Evolutionary conservation across 1,140 invertebrate species (phyloP), one percentile per base, ranked within the genome.

Genomic region (Camponotus vicinus): DNA sequence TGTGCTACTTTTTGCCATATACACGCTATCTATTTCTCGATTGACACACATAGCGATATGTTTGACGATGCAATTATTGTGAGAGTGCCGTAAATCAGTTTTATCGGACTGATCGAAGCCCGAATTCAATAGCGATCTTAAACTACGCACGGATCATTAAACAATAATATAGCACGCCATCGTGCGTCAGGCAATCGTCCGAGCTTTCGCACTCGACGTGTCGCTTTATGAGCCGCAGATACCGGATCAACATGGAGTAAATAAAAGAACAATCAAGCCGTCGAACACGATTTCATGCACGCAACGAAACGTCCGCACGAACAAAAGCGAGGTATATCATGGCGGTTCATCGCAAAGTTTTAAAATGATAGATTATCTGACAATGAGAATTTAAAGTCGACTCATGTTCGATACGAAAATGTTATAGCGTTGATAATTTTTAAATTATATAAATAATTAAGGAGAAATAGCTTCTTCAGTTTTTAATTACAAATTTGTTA

Each of bases 161-260:
- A 86, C 67, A 73, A 76, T 73, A 67, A 75, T 49, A 55, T 42
- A 52, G 37, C 9, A 40, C n/a, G 73, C 42, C 27, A 70, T 66
- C 66, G 70, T 37, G 37, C 42, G 75, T 88, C 59, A 42, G 64
- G n/a, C 83, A 66, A 77, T 77, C 57, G 78, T 87, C 64, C 85
- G 9, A 52, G 42, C 37, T 55, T 69, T 84, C 80, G 79, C 79
- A 67, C 69, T 75, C 83, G 63, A 66, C 61, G 83, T 85, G 83
- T 85, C 73, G 61, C 45, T 85, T 85, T 85, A 85, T 55, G 83
- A 77, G 71, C 40, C 59, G 70, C 64, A 64, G 70, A 85, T 49
- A 85, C 5, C 45, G 21, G 34, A 77, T 70, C 55, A 63, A 37
- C 63, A 32, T 27, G 61, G 34, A 57, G 45, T 80, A 70, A 80